Evolutionary conservation across 2,888 invertebrate species (phyloP).

Genomic region (Mycalesis mineus): DNA sequence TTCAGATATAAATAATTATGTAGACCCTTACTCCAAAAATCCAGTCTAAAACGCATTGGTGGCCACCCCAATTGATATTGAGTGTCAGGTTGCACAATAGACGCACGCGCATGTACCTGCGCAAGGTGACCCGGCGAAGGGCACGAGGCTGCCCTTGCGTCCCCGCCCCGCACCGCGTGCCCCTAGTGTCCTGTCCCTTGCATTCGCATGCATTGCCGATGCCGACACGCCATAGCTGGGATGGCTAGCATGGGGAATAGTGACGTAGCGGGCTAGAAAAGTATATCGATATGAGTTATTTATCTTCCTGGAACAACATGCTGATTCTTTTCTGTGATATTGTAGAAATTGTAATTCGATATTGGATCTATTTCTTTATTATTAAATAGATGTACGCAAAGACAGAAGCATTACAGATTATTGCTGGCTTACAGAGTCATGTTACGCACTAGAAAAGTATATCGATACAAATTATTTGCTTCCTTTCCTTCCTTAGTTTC

Average conservation of each 20-base stretch:
- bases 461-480: neutral
- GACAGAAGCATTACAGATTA: no score
- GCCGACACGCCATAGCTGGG: conserved; percentile 67
- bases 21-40: neutral
- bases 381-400: no score
- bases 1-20: no score
- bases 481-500: no score
- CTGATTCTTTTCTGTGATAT: no score
- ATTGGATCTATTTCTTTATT: no score
- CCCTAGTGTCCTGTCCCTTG: conserved; percentile 38
- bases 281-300: neutral
- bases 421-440: no score
- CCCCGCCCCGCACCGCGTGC: conserved; percentile 47
- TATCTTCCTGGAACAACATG: no score
- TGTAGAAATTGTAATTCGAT: no score
- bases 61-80: conserved; percentile 23
- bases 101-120: conserved; percentile 70
- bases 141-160: conserved; percentile 66
- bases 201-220: conserved; percentile 62
- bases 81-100: conserved; percentile 73
- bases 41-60: neutral
- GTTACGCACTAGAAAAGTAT: conserved; percentile 14
- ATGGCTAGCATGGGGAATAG: conserved; percentile 45
- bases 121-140: conserved; percentile 74
- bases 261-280: conserved; percentile 21